These are phyloP conservation scores for Brachionus rubens DNA, from an alignment of 1,140 invertebrate species.

Conservation along the genomic window DNA sequence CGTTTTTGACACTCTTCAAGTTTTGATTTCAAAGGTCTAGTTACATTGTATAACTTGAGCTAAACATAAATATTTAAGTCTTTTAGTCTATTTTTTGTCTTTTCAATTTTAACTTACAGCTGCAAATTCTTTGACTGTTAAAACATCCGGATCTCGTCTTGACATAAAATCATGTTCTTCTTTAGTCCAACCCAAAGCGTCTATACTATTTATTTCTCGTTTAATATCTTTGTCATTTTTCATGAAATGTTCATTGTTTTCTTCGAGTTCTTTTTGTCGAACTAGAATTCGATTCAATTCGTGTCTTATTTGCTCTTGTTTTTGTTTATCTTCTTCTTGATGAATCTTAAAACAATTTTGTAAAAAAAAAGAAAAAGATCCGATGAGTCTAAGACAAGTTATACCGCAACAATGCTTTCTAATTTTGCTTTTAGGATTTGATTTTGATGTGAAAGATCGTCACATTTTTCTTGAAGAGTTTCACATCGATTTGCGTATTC, in stretches of 20 bases:
- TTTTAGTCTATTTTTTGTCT: neutral
- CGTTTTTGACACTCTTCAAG: constrained; percentile 15
- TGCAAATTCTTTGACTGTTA: constrained; percentile 59
- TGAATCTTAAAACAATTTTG: constrained; percentile 53
- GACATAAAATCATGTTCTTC: constrained; percentile 56
- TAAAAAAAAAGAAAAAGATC: too few relatives aligned
- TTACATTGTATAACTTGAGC: constrained; percentile 31
- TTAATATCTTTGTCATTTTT: constrained; percentile 56
- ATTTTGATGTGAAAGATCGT: constrained; percentile 58
- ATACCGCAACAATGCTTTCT: constrained; percentile 16
- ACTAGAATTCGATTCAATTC: constrained; percentile 56
- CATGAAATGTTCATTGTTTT: constrained; percentile 56
- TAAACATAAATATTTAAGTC: neutral
- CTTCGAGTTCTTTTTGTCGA: constrained; percentile 57
- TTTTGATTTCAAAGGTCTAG: constrained; percentile 33
- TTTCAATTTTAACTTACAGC: constrained; percentile 51
- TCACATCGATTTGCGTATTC: constrained; percentile 56
- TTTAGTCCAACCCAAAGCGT: constrained; percentile 55
- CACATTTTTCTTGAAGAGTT: constrained; percentile 58
- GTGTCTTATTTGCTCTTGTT: constrained; percentile 54
- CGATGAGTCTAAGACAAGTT: neutral
- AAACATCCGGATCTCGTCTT: constrained; percentile 52
- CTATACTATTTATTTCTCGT: constrained; percentile 50
- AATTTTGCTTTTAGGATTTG: constrained; percentile 55
- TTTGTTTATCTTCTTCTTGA: constrained; percentile 54